Evolutionary conservation across 92 coral and sea anemone species (phyloP).

Genomic region (Umimayanthus kanabou): DNA sequence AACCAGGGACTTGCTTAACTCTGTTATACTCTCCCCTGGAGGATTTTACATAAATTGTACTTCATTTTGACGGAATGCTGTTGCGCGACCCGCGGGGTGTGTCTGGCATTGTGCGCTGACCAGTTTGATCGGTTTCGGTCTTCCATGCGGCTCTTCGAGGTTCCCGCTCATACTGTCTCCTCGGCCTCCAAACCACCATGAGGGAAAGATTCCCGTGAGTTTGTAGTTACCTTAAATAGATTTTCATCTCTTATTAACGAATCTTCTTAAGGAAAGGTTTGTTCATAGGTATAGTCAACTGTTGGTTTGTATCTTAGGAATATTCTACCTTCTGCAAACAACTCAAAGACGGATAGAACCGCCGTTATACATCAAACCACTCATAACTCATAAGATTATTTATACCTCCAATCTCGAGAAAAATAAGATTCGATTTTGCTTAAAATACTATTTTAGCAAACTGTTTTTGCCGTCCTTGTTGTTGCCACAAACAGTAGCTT

Average conservation of each 20-base stretch:
- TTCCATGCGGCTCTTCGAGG: conserved; percentile 43
- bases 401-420: neutral
- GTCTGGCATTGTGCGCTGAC: conserved; percentile 4
- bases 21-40: neutral
- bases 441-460: neutral
- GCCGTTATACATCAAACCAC: neutral
- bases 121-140: neutral
- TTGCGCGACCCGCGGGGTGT: conserved; percentile 25
- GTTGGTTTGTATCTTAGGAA: neutral
- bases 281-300: neutral
- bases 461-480: too few relatives aligned
- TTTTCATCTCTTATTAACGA: neutral
- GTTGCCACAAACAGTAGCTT: neutral
- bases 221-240: neutral
- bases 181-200: neutral
- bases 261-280: neutral
- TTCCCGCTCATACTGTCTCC: neutral
- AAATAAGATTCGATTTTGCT: neutral
- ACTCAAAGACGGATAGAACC: neutral
- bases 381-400: neutral
- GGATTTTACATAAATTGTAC: neutral
- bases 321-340: neutral
- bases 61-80: neutral
- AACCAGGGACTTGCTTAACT: neutral
- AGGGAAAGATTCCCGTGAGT: conserved; percentile 14